Evolutionary conservation across 1,140 invertebrate genomes (phyloP), one percentile per base, ranked within the genome.

Genomic region (Lutraria rhynchaena): DNA sequence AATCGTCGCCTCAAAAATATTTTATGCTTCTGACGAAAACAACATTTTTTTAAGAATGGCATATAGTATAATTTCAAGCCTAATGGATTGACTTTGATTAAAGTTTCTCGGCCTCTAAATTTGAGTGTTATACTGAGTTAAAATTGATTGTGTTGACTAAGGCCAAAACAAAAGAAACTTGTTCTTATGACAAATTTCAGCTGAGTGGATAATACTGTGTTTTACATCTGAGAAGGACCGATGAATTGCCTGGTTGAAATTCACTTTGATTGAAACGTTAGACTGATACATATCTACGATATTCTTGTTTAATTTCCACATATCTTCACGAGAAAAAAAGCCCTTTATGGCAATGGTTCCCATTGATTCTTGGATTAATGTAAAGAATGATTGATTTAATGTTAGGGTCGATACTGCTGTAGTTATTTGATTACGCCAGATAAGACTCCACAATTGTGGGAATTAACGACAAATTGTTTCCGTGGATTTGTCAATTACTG

Each of bases 391-490:
- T 67, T 67, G 63, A 67, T 67, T 51, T 67, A 67, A 67, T 24
- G 24, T 27, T 49, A 31, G 19, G 41, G 63, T 67, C 63, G 24
- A 67, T 67, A 49, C 63, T 27, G 49, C 44, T 15, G 27, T 41
- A 46, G 35, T 67, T 67, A 67, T 67, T 67, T 67, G 63, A 67
- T 67, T 67, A 67, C 63, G 31, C 37, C 3, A 67, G 63, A 67
- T 67, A 67, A 67, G 63, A 49, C 63, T 49, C 44, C 31, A n/a
- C 24, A 41, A 67, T 67, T 67, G 63, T 67, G 44, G 29, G 63
- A 67, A 67, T 67, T 67, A 67, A 67, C 63, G 24, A 67, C 41
- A 67, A 67, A 67, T 67, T 67, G 63, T 67, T 67, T 67, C 63
- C 63, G 41, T 67, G 44, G n/a, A 22, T 67, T 67, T 67, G 33